A percentile compares a stretch with the other conserved stretches of the same genome.
These are phyloP conservation scores for Phorcus lineatus DNA, from an alignment of 2,888 invertebrate species.

Conservation along the genomic window DNA sequence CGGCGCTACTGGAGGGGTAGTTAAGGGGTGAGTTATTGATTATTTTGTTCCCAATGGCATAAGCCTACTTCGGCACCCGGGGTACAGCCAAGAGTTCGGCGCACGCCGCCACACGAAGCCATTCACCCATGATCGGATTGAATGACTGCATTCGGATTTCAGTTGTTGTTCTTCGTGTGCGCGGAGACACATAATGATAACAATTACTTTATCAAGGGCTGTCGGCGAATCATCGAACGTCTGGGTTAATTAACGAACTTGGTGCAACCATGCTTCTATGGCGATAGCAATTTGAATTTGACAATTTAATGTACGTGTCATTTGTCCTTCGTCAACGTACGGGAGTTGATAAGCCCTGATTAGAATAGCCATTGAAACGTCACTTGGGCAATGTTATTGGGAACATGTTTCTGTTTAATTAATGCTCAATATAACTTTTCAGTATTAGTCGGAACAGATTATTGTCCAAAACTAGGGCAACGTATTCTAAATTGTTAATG, in stretches of 20 bases:
- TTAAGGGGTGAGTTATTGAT: constrained; percentile 12
- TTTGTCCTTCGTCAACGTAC: too few relatives aligned
- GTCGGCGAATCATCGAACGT: not conserved
- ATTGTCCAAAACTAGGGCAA: too few relatives aligned
- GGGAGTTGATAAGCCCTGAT: too few relatives aligned
- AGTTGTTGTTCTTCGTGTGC: not conserved
- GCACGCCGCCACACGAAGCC: not conserved
- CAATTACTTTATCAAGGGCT: not conserved
- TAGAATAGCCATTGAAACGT: too few relatives aligned
- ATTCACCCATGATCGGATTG: constrained; percentile 18
- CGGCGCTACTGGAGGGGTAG: constrained; percentile 6
- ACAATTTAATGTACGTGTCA: not conserved
- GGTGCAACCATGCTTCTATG: not conserved
- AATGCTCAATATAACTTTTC: too few relatives aligned
- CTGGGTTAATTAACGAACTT: not conserved
- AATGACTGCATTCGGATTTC: constrained; percentile 5
- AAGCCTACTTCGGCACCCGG: not conserved
- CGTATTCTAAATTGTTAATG: too few relatives aligned
- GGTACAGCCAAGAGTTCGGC: not conserved
- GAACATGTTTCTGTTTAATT: too few relatives aligned
- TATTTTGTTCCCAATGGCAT: not conserved
- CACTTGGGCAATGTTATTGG: too few relatives aligned
- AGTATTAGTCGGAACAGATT: too few relatives aligned
- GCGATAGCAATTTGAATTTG: constrained; percentile 9
- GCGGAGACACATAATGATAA: not conserved